These are phyloP conservation scores for Hippocampus barbouri DNA, from an alignment of 2,113 vertebrate genomes.

Conservation along the genomic window DNA sequence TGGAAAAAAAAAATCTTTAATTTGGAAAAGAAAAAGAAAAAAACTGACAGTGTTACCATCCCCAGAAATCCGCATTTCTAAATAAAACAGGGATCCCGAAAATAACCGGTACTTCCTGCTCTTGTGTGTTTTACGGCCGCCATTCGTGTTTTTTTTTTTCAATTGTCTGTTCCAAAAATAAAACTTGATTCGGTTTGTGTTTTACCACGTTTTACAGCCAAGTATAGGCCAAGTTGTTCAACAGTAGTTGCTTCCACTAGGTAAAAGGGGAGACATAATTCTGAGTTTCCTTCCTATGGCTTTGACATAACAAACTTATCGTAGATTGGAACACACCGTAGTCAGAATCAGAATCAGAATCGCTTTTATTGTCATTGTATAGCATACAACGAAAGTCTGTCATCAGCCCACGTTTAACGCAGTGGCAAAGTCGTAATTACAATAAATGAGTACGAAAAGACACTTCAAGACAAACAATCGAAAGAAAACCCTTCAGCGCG, in stretches of 20 bases:
- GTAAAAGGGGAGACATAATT: neutral
- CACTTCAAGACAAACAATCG: no score
- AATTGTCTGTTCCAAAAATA: neutral
- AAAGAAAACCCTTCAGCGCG: no score
- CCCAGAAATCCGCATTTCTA: neutral
- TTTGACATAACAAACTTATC: neutral
- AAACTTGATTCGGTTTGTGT: neutral
- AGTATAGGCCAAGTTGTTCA: neutral
- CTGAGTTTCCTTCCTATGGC: neutral
- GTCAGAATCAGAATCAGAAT: no score
- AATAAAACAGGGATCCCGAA: neutral
- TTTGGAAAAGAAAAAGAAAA: neutral
- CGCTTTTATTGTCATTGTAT: no score
- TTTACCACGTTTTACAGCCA: neutral
- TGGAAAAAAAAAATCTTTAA: constrained; percentile 13
- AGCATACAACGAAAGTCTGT: no score
- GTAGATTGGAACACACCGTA: no score
- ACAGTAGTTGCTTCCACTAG: neutral
- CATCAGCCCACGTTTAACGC: no score
- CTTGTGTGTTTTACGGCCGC: neutral
- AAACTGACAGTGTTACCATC: neutral
- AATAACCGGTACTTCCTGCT: neutral
- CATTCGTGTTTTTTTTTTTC: neutral
- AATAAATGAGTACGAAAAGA: no score
- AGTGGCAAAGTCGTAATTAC: no score